Base-by-base conservation (phyloP, 2,888 invertebrate genomes). In the Plebejus anna region DNA sequence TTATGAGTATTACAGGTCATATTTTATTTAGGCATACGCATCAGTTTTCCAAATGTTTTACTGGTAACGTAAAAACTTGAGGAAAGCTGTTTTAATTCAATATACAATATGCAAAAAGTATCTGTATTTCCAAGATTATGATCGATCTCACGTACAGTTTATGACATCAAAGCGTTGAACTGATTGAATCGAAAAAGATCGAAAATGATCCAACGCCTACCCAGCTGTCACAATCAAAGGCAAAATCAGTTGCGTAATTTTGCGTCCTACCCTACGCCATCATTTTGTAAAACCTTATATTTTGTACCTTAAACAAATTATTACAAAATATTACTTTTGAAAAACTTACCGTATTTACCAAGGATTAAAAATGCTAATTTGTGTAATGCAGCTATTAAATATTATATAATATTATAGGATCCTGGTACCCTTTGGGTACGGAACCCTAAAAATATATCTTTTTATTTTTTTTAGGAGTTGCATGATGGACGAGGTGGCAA, bases 401-500 rank as follows among this genome's bases (percentile, higher is more conserved):
- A 22, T 22, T 22, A 22, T 22, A 22, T 22, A 22, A 22, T 22
- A 22, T 22, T 22, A 22, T 22, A 22, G 22, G 22, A 22, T 22
- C 36, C 2, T 36, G 36, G 22, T 22, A 22, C 22, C 22, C 22
- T 22, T 22, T 22, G 22, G 22, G 22, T 22, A 22, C 22, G 22
- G 22, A 22, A 22, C 22, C 22, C 22, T 22, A 22, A 47, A 47
- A 47, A 9, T 9, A 7, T 42, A 9, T 2, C 1, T 9, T 7
- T 32, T 36, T 22, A 32, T n/a, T n/a, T 75, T 71, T 71, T 76
- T 78, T 80, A 94, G 93, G 97, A 97, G 89, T 91, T 96, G 13
- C 96, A 96, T 82, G 95, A 95, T 77, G 94, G 95, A 22, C 96
- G 96, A 84, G 96, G 96, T 79, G 97, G 97, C 0, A 95, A 96